phyloP scores from a whole-genome alignment of 2,888 invertebrate genomes.

The Zaprionus lineosus region DNA sequence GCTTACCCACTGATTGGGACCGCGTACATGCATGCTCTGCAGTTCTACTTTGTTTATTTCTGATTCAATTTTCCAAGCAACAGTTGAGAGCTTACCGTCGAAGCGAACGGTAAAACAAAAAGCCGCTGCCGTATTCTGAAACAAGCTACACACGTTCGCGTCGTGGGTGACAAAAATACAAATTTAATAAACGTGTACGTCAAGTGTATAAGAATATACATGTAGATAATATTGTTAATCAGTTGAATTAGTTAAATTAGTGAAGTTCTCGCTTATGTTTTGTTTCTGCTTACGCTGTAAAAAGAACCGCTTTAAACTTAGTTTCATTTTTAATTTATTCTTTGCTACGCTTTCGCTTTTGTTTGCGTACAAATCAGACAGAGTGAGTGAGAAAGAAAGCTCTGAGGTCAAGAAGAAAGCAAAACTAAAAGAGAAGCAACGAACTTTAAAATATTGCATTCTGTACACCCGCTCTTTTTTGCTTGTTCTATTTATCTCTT shows the following conservation, averaged over 20 bases:
- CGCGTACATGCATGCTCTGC: conserved; percentile 29
- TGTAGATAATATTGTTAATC: background rate
- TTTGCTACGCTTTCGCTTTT: conserved; percentile 42
- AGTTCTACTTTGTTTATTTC: conserved; percentile 62
- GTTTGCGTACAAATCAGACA: conserved; percentile 14
- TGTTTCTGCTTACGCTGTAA: conserved; percentile 22
- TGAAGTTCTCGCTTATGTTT: background rate
- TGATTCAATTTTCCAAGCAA: conserved; percentile 49
- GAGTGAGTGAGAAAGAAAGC: background rate
- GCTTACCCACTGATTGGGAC: conserved; percentile 5
- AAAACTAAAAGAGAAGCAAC: conserved; percentile 14
- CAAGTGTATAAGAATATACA: conserved; percentile 14
- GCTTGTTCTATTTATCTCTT: background rate
- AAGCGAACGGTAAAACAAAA: conserved; percentile 48
- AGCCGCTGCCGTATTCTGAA: conserved; percentile 47
- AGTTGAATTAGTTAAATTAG: background rate
- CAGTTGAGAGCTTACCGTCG: conserved; percentile 58
- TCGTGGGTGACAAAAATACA: conserved; percentile 47
- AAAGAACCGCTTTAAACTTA: conserved; percentile 10
- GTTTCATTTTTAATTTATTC: conserved; percentile 27
- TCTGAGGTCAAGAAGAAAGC: background rate
- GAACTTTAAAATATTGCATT: conserved; percentile 8
- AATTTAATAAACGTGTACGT: conserved; percentile 20
- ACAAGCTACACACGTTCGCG: conserved; percentile 33
- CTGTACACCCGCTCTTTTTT: conserved; percentile 10